phyloP scores from a whole-genome alignment of 1,140 invertebrate species.

The Formica selysi region DNA sequence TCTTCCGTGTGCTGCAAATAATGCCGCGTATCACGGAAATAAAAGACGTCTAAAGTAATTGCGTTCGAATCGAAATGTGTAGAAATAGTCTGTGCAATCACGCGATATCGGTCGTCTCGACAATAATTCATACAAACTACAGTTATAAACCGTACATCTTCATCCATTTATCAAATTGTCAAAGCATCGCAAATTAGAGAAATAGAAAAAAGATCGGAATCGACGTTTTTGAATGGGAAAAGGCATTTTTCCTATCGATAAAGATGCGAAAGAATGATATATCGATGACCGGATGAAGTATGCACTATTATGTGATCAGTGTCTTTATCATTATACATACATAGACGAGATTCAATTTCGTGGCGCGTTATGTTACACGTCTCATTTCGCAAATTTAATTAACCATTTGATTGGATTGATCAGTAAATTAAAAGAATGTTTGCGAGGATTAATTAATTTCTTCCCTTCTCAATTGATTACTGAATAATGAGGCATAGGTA shows the following conservation, averaged over 20 bases:
- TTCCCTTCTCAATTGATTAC: constrained; percentile 11
- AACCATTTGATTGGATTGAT: background rate
- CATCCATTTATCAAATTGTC: background rate
- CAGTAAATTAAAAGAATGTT: background rate
- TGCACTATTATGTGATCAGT: background rate
- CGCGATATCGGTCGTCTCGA: background rate
- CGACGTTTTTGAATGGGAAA: background rate
- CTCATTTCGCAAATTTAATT: background rate
- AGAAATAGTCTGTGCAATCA: background rate
- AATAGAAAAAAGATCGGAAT: background rate
- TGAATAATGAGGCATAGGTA: background rate
- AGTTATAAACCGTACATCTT: background rate
- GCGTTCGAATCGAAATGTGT: background rate
- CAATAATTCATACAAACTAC: constrained; percentile 1
- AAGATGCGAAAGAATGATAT: background rate
- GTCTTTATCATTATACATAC: background rate
- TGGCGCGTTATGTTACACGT: background rate
- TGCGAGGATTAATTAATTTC: background rate
- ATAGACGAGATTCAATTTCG: background rate
- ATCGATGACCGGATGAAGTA: constrained; percentile 20
- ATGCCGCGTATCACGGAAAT: background rate
- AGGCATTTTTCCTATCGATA: background rate
- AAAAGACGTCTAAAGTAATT: background rate
- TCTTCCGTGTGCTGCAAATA: constrained; percentile 15
- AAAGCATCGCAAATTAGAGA: background rate